These are phyloP conservation scores for Pogonus chalceus DNA, from an alignment of 1,140 invertebrate genomes.

Conservation along the genomic window DNA sequence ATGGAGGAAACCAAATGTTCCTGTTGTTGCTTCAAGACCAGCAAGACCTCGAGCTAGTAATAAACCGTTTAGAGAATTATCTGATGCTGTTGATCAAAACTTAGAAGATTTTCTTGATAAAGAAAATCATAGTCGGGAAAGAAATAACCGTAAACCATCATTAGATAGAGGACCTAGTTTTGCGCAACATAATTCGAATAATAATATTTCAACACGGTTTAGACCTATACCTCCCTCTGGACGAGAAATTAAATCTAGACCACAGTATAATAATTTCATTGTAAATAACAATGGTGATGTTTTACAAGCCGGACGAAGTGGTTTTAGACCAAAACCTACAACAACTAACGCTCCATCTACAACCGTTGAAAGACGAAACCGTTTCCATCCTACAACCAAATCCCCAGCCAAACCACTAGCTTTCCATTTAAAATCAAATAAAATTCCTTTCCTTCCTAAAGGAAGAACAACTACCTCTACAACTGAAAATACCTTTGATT, in stretches of 20 bases:
- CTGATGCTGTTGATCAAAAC: background rate
- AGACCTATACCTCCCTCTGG: background rate
- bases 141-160: background rate
- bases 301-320: conserved; percentile 21
- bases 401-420: conserved; percentile 14
- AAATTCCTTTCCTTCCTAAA: conserved; percentile 22
- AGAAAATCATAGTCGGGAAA: background rate
- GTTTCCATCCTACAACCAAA: conserved; percentile 24
- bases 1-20: conserved; percentile 1
- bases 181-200: background rate
- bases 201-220: background rate
- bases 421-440: conserved; percentile 20
- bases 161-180: background rate
- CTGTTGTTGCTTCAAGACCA: background rate
- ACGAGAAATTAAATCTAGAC: background rate
- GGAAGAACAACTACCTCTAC: conserved; percentile 29
- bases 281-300: conserved; percentile 31
- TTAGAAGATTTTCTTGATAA: background rate
- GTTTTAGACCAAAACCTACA: conserved; percentile 21
- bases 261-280: conserved; percentile 32
- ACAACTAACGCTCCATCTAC: conserved; percentile 19
- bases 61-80: background rate
- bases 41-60: background rate
- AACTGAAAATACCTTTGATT: conserved; percentile 42
- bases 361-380: conserved; percentile 21